A percentile compares a stretch with the other conserved stretches of the same genome.
These are phyloP conservation scores for Rhyacophila evoluta DNA, from an alignment of 2,888 invertebrate genomes.

Conservation along the genomic window DNA sequence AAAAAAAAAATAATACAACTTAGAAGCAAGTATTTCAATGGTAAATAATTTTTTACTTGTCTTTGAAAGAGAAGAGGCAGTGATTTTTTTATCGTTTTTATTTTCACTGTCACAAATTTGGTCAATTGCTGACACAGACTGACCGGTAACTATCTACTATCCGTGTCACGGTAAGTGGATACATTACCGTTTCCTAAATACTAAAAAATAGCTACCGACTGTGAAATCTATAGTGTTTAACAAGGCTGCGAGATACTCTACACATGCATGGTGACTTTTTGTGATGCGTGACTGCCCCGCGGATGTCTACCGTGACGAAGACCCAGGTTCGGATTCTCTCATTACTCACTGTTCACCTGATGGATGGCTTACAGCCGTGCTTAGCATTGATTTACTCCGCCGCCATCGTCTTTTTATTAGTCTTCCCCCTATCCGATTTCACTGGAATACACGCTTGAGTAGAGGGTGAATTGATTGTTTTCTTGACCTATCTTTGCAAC, in stretches of 20 bases:
- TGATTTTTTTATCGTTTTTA: too few relatives aligned
- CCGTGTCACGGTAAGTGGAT: too few relatives aligned
- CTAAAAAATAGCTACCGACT: not conserved
- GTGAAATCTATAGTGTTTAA: not conserved
- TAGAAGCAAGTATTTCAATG: too few relatives aligned
- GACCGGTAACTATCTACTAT: too few relatives aligned
- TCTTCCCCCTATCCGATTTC: constrained; percentile 18
- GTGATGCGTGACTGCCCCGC: constrained; percentile 37
- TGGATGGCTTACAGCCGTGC: constrained; percentile 49
- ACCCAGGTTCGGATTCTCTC: constrained; percentile 49
- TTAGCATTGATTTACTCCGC: constrained; percentile 50
- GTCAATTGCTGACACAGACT: too few relatives aligned
- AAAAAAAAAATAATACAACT: too few relatives aligned
- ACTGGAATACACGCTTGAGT: not conserved
- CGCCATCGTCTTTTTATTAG: constrained; percentile 29
- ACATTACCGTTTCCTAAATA: too few relatives aligned
- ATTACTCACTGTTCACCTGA: constrained; percentile 53
- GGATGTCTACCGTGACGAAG: constrained; percentile 36
- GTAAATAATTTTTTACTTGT: too few relatives aligned
- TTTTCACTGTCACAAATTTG: too few relatives aligned
- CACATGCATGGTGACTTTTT: constrained; percentile 23
- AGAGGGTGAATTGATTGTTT: not conserved
- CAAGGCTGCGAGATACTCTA: not conserved
- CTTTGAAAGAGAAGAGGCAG: too few relatives aligned
- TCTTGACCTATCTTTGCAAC: not conserved